Conservation (phyloP, 2,113 vertebrate genomes). For the Rallus limicola region DNA sequence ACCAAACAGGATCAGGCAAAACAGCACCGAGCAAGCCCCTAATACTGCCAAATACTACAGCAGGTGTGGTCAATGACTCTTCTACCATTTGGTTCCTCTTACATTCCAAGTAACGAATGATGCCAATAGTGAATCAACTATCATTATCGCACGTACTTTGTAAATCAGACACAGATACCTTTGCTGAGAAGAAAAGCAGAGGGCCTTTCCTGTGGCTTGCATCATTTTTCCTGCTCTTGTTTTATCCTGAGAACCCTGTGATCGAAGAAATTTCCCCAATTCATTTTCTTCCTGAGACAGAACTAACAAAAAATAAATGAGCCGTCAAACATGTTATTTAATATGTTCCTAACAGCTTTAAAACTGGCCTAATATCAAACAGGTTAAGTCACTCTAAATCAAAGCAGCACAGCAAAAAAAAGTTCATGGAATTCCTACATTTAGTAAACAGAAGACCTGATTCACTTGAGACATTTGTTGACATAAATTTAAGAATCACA, state of each 20-base stretch:
- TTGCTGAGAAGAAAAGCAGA: conserved; percentile 98
- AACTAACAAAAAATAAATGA: conserved; percentile 77
- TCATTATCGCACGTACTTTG: neutral
- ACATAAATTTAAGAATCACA: conserved; percentile 25
- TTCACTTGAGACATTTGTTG: conserved; percentile 26
- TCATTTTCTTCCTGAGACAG: conserved; percentile 98
- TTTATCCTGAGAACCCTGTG: conserved; percentile 94
- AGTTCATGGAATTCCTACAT: neutral
- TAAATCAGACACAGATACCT: conserved; percentile 77
- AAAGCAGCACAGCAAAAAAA: neutral
- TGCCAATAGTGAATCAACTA: neutral
- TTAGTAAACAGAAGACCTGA: conserved; percentile 32
- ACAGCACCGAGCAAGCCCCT: neutral
- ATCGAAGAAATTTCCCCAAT: conserved; percentile 93
- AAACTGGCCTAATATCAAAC: neutral
- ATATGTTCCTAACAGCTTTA: neutral
- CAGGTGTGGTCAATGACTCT: neutral
- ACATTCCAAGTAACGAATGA: neutral
- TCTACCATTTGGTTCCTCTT: neutral
- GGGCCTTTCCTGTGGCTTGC: conserved; percentile 96
- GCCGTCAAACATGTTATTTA: neutral
- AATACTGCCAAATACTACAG: neutral
- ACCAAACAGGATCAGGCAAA: neutral
- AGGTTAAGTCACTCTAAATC: neutral
- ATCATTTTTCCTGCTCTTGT: conserved; percentile 97